A percentile compares a stretch with the other conserved stretches of the same genome.
Conservation (phyloP, 2,113 vertebrate species). For the Apodemus sylvaticus region DNA sequence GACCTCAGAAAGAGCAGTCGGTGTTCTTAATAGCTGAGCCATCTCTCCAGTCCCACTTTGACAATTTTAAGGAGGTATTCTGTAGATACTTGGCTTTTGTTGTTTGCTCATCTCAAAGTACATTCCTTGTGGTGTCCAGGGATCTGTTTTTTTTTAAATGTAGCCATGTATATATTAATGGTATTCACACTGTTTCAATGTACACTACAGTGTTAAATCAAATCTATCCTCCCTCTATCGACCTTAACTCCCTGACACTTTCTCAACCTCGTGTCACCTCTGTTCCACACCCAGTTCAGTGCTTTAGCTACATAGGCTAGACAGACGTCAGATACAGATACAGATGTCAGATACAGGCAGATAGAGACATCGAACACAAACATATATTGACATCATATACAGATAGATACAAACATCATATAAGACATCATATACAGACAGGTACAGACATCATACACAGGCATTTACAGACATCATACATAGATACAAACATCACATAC, state of each 20-base stretch:
- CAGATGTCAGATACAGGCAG: not conserved
- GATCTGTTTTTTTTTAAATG: not conserved
- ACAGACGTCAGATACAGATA: not conserved
- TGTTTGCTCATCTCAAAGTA: not conserved
- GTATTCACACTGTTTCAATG: not conserved
- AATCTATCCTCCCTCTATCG: not conserved
- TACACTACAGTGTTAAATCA: not conserved
- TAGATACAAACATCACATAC: not conserved
- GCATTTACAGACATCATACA: too few relatives aligned
- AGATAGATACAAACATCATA: not conserved
- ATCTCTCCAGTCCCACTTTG: not conserved
- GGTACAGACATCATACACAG: not conserved
- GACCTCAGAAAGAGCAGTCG: too few relatives aligned
- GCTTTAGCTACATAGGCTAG: not conserved
- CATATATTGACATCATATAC: not conserved
- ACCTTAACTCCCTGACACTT: not conserved
- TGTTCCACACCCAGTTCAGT: too few relatives aligned
- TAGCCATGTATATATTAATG: not conserved
- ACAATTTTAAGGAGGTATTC: not conserved
- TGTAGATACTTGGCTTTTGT: not conserved
- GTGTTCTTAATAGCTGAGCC: not conserved
- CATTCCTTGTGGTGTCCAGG: not conserved
- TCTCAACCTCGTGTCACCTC: not conserved
- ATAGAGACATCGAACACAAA: not conserved
- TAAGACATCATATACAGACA: not conserved